Conservation (phyloP, 2,113 vertebrate genomes). For the Philantomba maxwellii region DNA sequence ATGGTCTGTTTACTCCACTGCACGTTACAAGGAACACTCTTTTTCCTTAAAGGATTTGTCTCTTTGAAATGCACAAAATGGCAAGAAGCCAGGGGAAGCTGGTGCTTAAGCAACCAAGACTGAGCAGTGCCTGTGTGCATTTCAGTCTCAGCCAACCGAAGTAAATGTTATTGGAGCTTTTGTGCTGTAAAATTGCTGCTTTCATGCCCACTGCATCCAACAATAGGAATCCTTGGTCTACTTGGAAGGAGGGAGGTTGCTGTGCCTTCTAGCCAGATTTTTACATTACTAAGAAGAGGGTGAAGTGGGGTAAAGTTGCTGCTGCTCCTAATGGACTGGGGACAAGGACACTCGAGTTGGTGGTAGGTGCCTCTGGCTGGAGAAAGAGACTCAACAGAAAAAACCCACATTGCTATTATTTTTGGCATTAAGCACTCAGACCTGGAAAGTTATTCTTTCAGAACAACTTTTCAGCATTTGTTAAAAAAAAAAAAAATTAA, state of each 20-base stretch:
- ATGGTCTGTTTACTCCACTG: conserved; percentile 81
- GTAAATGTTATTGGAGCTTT: conserved; percentile 88
- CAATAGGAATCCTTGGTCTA: conserved; percentile 83
- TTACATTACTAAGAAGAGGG: conserved; percentile 68
- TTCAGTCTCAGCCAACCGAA: conserved; percentile 81
- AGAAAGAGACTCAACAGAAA: conserved; percentile 53
- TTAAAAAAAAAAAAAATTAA: background rate
- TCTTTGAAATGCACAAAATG: conserved; percentile 78
- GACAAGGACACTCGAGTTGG: conserved; percentile 72
- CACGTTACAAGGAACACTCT: conserved; percentile 80
- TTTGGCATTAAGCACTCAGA: background rate
- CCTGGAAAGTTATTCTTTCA: conserved; percentile 40
- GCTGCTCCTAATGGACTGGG: conserved; percentile 67
- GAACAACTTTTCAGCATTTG: background rate
- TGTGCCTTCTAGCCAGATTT: conserved; percentile 77
- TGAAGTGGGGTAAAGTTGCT: conserved; percentile 56
- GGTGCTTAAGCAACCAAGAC: conserved; percentile 84
- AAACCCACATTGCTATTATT: background rate
- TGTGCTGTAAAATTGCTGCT: conserved; percentile 91
- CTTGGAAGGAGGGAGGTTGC: conserved; percentile 64
- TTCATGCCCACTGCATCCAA: conserved; percentile 88
- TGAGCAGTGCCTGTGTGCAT: conserved; percentile 80
- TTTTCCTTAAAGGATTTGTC: conserved; percentile 78
- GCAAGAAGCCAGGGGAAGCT: conserved; percentile 82
- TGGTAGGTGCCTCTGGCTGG: conserved; percentile 34